Base-by-base conservation (phyloP, 2,888 invertebrate species). In the Brachypalpus laphriformis region DNA sequence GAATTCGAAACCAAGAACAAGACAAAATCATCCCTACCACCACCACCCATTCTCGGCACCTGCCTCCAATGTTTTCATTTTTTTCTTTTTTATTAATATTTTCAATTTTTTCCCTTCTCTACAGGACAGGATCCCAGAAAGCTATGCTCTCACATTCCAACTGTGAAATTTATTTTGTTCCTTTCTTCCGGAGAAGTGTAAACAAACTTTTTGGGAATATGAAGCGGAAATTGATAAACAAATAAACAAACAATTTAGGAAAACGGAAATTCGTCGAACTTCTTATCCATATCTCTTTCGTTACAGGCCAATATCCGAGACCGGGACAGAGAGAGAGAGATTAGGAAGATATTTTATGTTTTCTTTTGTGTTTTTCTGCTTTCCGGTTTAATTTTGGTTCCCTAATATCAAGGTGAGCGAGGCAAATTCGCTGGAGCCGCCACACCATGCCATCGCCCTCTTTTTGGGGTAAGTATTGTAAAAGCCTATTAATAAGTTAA, bases 161-260 rank as follows among this genome's bases (percentile, higher is more conserved):
- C 54, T 82, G 18, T 78, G 40, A 80, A 83, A 80, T 83, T 74
- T 80, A 80, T 74, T 83, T 83, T 78, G 59, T 78, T 78, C 31
- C 47, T 59, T 56, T 77, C 65, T 77, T 78, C 74, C 66, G 57
- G 76, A 71, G 70, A 77, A 82, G 80, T 74, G 74, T 74, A 83
- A 83, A 80, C 68, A 83, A 83, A 72, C 74, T 80, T 82, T 56
- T 76, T 74, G 40, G 51, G 63, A 68, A 83, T 80, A 74, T 74
- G 80, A 83, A 80, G 74, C 80, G 83, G 74, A 83, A 83, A 83
- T 83, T 83, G 54, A 80, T 68, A 68, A 74, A 68, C 83, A 83
- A 83, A 83, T 83, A 83, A 83, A 83, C 74, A 80, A 83, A 83
- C 80, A 83, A 80, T 74, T 83, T 74, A 74, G 61, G 57, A 47